phyloP scores from a whole-genome alignment of 2,797 vertebrate genomes.

The Chloroceryle amazona region DNA sequence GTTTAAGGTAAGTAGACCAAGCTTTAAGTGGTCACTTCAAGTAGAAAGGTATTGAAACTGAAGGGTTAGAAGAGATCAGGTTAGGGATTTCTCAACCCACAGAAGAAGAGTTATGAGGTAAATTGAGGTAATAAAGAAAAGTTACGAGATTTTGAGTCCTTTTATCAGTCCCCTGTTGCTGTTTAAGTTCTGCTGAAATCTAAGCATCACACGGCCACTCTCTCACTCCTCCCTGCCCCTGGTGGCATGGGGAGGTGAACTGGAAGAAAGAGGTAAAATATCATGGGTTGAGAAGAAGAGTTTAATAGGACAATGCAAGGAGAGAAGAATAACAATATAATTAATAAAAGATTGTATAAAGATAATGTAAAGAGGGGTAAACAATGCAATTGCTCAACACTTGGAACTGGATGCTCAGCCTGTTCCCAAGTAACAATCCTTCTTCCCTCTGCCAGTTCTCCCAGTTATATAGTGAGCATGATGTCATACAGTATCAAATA shows the following conservation, averaged over 20 bases:
- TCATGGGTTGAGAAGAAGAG: background rate
- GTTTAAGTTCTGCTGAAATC: background rate
- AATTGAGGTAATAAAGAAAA: background rate
- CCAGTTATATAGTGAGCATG: too few species aligned
- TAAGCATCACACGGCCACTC: background rate
- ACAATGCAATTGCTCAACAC: background rate
- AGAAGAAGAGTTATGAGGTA: background rate
- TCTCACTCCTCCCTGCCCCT: background rate
- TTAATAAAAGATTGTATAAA: background rate
- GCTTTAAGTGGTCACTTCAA: background rate
- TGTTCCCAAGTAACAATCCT: background rate
- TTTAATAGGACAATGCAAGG: background rate
- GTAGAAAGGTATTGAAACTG: background rate
- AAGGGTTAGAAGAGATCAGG: background rate
- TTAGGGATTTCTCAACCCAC: background rate
- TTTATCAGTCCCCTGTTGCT: background rate
- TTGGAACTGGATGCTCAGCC: background rate
- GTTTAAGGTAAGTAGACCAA: background rate
- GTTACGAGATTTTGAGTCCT: background rate
- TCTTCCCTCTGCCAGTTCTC: background rate
- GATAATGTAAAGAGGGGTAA: background rate
- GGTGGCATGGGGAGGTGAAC: background rate
- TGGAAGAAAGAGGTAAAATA: background rate
- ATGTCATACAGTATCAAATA: too few species aligned
- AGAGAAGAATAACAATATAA: background rate